Conservation (phyloP, 1,140 invertebrate genomes). For the Zophobas atratus region DNA sequence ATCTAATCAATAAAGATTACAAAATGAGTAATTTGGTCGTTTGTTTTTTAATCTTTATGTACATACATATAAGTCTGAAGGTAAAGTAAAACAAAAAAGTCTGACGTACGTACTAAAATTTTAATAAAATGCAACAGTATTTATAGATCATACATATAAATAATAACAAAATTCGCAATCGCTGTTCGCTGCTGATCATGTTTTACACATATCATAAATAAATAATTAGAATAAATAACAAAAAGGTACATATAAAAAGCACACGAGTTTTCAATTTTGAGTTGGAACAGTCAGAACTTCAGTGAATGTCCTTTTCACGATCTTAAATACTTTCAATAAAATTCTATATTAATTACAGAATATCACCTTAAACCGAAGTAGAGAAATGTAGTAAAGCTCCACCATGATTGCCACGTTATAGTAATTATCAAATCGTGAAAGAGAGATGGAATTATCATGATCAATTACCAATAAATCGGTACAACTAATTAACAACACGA, state of each 20-base stretch:
- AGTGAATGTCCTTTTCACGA: not conserved
- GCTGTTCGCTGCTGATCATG: not conserved
- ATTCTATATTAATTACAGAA: not conserved
- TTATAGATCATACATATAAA: slow-evolving; percentile 3
- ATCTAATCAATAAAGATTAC: no score
- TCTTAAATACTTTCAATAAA: not conserved
- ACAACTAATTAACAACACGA: not conserved
- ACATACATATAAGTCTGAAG: no score
- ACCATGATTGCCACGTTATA: slow-evolving; percentile 7
- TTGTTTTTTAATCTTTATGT: no score
- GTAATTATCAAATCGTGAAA: not conserved
- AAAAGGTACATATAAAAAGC: slow-evolving; percentile 9
- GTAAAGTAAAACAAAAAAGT: not conserved
- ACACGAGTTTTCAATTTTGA: not conserved
- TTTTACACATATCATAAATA: not conserved
- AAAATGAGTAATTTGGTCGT: no score
- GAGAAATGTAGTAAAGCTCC: slow-evolving; percentile 8
- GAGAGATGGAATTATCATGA: not conserved
- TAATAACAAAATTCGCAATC: slow-evolving; percentile 10
- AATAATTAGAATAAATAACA: slow-evolving; percentile 14
- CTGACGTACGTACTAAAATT: not conserved
- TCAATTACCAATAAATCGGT: not conserved
- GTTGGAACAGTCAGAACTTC: not conserved
- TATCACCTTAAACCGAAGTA: not conserved
- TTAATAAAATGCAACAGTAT: slow-evolving; percentile 5